A percentile compares a stretch with the other conserved stretches of the same genome.
These are phyloP conservation scores for Butastur rufipennis DNA, from an alignment of 2,113 vertebrate genomes.

Conservation along the genomic window DNA sequence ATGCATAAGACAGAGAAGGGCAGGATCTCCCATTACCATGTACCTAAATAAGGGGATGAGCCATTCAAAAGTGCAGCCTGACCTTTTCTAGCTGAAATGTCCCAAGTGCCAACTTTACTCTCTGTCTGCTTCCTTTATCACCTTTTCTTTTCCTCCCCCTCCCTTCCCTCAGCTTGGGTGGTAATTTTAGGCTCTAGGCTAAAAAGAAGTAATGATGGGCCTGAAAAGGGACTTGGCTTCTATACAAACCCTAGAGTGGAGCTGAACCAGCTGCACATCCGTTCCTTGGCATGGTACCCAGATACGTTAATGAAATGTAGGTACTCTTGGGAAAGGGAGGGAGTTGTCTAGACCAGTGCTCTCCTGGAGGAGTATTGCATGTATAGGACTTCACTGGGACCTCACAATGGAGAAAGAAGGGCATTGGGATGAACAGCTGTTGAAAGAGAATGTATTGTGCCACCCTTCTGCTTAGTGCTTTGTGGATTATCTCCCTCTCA, in stretches of 20 bases:
- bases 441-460: neutral
- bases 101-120: neutral
- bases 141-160: neutral
- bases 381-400: neutral
- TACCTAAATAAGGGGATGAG: neutral
- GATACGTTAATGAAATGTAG: neutral
- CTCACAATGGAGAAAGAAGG: neutral
- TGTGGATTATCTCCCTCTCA: neutral
- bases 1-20: neutral
- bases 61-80: neutral
- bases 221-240: neutral
- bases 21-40: neutral
- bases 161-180: neutral
- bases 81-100: constrained; percentile 3
- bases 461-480: neutral
- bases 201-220: neutral
- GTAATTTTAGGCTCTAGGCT: neutral
- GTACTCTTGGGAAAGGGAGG: neutral
- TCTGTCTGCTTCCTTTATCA: neutral
- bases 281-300: neutral
- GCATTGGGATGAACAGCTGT: neutral
- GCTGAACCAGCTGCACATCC: neutral
- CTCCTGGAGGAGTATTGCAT: neutral
- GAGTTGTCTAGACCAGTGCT: neutral
- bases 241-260: neutral